These are phyloP conservation scores for Nerophis lumbriciformis DNA, from an alignment of 2,113 vertebrate species.

Conservation along the genomic window DNA sequence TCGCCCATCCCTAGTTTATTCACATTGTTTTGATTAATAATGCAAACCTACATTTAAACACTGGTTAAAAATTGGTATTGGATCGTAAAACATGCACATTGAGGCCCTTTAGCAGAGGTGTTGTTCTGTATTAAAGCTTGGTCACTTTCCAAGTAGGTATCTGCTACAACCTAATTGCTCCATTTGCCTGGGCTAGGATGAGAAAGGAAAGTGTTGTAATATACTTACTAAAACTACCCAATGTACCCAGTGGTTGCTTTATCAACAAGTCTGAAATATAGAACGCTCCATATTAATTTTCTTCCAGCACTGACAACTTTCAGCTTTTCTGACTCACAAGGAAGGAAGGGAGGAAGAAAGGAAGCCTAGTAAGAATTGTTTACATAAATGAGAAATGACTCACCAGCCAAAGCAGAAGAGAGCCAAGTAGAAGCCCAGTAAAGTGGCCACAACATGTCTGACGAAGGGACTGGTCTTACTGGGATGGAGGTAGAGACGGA, in stretches of 20 bases:
- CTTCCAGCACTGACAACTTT: too few relatives aligned
- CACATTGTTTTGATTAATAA: neutral
- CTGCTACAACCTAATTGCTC: slow-evolving; percentile 37
- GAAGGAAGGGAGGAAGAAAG: slow-evolving; percentile 9
- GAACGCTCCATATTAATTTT: neutral
- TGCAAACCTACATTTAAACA: neutral
- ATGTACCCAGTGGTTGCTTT: neutral
- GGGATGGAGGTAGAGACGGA: slow-evolving; percentile 92
- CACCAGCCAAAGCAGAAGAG: slow-evolving; percentile 99
- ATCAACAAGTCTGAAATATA: neutral
- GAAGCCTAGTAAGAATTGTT: neutral
- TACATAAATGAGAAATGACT: slow-evolving; percentile 60
- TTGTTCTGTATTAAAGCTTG: slow-evolving; percentile 41
- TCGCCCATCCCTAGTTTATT: too few relatives aligned
- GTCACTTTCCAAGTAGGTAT: slow-evolving; percentile 49
- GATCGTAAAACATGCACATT: slow-evolving; percentile 1
- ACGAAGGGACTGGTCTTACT: slow-evolving; percentile 94
- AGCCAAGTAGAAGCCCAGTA: slow-evolving; percentile 95
- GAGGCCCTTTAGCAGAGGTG: slow-evolving; percentile 34
- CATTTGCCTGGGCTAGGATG: slow-evolving; percentile 35
- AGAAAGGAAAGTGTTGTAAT: neutral
- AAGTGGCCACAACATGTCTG: slow-evolving; percentile 91
- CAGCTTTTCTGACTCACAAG: slow-evolving; percentile 1
- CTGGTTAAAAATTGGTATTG: neutral
- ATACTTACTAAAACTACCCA: neutral